Percentiles rank a stretch among this genome's conserved stretches.
phyloP scores from a whole-genome alignment of 2,888 invertebrate genomes.

The Himalopsyche anomala region DNA sequence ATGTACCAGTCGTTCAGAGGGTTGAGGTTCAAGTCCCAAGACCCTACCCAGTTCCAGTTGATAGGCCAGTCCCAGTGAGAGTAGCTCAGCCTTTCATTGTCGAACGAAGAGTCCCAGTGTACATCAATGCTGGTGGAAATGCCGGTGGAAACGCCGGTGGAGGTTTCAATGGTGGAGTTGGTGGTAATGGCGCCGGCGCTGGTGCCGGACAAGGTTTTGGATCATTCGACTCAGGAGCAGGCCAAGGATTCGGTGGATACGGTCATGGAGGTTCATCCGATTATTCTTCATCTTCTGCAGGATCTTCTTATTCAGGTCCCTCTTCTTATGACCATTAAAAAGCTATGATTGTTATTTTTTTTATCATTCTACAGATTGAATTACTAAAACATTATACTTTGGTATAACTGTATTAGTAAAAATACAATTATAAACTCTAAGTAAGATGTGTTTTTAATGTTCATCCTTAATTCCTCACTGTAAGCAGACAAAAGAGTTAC shows the following conservation, averaged over 20 bases:
- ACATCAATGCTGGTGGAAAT: slow-evolving; percentile 50
- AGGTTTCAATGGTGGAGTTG: not conserved
- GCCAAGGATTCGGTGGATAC: not conserved
- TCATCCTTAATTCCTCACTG: too few species aligned
- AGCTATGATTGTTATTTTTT: too few species aligned
- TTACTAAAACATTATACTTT: too few species aligned
- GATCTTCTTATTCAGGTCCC: too few species aligned
- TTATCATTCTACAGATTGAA: too few species aligned
- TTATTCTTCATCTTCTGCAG: not conserved
- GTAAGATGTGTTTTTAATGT: too few species aligned
- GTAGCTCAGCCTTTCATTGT: slow-evolving; percentile 67
- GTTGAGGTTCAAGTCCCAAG: slow-evolving; percentile 66
- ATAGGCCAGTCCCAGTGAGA: slow-evolving; percentile 74
- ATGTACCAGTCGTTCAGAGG: slow-evolving; percentile 60
- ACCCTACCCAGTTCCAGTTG: slow-evolving; percentile 76
- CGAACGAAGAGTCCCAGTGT: slow-evolving; percentile 74
- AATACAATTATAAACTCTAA: too few species aligned
- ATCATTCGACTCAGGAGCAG: too few species aligned
- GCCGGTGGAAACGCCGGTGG: slow-evolving; percentile 22
- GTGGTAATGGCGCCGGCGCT: not conserved
- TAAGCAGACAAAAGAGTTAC: too few species aligned
- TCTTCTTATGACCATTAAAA: too few species aligned
- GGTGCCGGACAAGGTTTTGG: not conserved
- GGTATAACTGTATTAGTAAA: too few species aligned
- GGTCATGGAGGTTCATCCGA: not conserved